Percentiles rank a stretch among this genome's conserved stretches.
Evolutionary conservation across 2,113 vertebrate species (phyloP).

Genomic region (Neomonachus schauinslandi): DNA sequence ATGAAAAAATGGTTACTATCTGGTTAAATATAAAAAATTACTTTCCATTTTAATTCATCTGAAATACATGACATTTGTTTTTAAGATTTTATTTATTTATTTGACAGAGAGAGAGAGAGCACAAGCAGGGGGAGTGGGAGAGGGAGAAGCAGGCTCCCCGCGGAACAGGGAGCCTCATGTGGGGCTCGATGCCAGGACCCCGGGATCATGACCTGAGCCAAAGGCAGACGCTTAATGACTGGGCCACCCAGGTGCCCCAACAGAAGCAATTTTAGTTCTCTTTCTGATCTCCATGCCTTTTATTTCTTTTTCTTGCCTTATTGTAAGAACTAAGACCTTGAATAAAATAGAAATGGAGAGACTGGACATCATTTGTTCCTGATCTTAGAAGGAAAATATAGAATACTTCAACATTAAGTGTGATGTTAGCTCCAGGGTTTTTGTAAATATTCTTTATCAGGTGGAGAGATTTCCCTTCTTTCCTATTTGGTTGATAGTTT

Average conservation of each 20-base stretch:
- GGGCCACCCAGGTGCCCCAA: no score
- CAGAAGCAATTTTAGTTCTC: background rate
- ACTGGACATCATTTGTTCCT: background rate
- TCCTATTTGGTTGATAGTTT: background rate
- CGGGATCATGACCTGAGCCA: no score
- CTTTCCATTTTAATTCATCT: background rate
- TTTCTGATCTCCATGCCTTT: background rate
- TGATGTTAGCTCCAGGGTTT: background rate
- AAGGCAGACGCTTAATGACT: no score
- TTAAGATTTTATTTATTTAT: no score
- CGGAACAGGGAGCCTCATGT: no score
- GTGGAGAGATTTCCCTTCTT: background rate
- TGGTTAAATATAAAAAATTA: background rate
- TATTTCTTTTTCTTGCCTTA: constrained; percentile 6
- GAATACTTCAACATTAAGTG: background rate
- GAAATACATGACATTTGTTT: background rate
- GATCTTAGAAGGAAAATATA: background rate
- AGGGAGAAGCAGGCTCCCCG: no score
- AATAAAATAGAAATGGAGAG: background rate
- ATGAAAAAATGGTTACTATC: background rate
- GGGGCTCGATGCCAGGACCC: no score
- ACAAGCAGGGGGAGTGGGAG: no score
- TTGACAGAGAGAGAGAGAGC: no score
- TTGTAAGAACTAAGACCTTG: background rate
- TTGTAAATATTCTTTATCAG: background rate